These are phyloP conservation scores for Gymnarchus niloticus DNA, from an alignment of 2,113 vertebrate species.

Conservation along the genomic window DNA sequence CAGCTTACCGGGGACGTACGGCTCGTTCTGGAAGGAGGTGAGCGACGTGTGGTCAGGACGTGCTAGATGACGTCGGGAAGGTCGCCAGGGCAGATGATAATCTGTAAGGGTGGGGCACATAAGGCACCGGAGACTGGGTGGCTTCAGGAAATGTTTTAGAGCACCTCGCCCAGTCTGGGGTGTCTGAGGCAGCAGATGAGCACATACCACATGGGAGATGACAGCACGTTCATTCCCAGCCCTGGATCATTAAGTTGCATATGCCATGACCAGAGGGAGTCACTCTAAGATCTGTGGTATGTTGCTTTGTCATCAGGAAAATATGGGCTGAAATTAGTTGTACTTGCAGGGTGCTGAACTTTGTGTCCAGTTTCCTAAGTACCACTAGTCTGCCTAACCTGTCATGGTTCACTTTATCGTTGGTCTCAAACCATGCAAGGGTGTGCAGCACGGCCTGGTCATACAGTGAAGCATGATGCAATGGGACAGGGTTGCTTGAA, in stretches of 20 bases:
- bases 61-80: conserved; percentile 18
- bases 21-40: background rate
- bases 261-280: conserved; percentile 78
- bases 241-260: conserved; percentile 82
- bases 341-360: background rate
- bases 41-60: background rate
- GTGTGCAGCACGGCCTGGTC: background rate
- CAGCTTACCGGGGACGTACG: no score
- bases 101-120: conserved; percentile 59
- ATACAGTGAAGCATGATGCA: background rate
- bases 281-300: conserved; percentile 74
- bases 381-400: background rate
- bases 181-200: conserved; percentile 75
- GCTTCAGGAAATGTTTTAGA: conserved; percentile 71
- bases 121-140: conserved; percentile 71
- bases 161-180: conserved; percentile 76
- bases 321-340: conserved; percentile 45
- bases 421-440: background rate
- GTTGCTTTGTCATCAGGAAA: conserved; percentile 65
- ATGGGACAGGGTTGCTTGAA: background rate
- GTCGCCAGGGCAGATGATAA: conserved; percentile 61
- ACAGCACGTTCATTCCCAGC: conserved; percentile 78
- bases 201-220: conserved; percentile 71
- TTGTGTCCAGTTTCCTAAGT: background rate
- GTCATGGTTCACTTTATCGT: background rate